These are phyloP conservation scores for Intellagama lesueurii DNA, from an alignment of 2,797 vertebrate species.

Conservation along the genomic window DNA sequence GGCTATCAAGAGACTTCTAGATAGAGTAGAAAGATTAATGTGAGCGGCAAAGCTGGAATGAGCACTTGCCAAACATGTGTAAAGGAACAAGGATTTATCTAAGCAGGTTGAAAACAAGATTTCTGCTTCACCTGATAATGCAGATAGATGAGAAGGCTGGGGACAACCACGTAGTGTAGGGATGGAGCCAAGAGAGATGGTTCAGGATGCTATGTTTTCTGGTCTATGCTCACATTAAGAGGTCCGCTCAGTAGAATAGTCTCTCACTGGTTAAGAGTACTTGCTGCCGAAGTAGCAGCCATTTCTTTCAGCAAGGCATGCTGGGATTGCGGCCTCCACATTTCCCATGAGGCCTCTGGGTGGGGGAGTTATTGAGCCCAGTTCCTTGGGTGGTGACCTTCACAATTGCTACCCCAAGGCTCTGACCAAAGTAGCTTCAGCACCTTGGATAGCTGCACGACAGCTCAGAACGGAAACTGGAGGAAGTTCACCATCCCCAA, in stretches of 20 bases:
- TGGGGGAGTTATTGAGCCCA: too few species aligned
- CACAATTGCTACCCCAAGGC: too few species aligned
- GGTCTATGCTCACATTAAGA: too few species aligned
- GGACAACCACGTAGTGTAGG: background rate
- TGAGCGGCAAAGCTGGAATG: slow-evolving; percentile 22
- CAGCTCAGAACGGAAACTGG: background rate
- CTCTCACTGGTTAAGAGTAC: background rate
- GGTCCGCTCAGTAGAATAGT: background rate
- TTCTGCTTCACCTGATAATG: background rate
- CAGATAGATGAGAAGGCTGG: background rate
- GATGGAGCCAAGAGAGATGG: background rate
- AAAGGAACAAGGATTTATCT: slow-evolving; percentile 13
- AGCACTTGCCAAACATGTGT: slow-evolving; percentile 30
- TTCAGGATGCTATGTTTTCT: background rate
- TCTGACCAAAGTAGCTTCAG: background rate
- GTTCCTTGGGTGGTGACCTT: too few species aligned
- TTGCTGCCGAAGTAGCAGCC: background rate
- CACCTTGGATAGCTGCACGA: background rate
- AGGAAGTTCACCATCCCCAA: background rate
- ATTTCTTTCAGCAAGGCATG: background rate
- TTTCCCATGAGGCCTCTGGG: too few species aligned
- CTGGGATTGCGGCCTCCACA: too few species aligned
- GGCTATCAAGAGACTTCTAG: slow-evolving; percentile 39
- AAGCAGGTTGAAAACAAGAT: slow-evolving; percentile 6
- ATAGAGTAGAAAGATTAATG: slow-evolving; percentile 39